Evolutionary conservation across 53 echinoderm and acorn worm species (phyloP).

Genomic region (Stichopus horrens): DNA sequence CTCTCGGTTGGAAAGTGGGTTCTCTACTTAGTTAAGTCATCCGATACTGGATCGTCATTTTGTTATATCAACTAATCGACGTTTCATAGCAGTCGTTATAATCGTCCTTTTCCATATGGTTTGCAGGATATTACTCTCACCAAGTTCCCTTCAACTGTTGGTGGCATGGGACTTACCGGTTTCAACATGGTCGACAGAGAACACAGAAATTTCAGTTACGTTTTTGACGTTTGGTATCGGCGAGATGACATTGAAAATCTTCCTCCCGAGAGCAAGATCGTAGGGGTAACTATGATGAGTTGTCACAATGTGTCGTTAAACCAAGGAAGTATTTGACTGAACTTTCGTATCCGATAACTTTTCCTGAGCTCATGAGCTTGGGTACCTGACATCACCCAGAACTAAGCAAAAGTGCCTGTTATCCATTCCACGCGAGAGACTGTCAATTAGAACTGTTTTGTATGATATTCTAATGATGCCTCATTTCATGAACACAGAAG

Average conservation of each 20-base stretch:
- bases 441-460: too few relatives aligned
- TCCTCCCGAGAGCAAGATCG: background rate
- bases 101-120: too few relatives aligned
- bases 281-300: slow-evolving; percentile 1
- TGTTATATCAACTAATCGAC: too few relatives aligned
- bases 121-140: slow-evolving; percentile 44
- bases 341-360: background rate
- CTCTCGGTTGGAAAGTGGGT: too few relatives aligned
- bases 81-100: too few relatives aligned
- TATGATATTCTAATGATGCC: too few relatives aligned
- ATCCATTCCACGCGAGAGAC: too few relatives aligned
- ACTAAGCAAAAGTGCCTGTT: background rate
- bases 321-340: background rate
- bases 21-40: too few relatives aligned
- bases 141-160: slow-evolving; percentile 51
- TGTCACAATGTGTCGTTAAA: background rate
- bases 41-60: too few relatives aligned
- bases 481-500: too few relatives aligned
- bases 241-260: background rate
- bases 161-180: slow-evolving; percentile 77
- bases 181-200: slow-evolving; percentile 51
- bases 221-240: background rate
- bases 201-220: slow-evolving; percentile 10
- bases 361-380: background rate
- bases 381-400: background rate